Evolutionary conservation across 2,797 vertebrate species (phyloP).

Genomic region (Labeo calbasu): DNA sequence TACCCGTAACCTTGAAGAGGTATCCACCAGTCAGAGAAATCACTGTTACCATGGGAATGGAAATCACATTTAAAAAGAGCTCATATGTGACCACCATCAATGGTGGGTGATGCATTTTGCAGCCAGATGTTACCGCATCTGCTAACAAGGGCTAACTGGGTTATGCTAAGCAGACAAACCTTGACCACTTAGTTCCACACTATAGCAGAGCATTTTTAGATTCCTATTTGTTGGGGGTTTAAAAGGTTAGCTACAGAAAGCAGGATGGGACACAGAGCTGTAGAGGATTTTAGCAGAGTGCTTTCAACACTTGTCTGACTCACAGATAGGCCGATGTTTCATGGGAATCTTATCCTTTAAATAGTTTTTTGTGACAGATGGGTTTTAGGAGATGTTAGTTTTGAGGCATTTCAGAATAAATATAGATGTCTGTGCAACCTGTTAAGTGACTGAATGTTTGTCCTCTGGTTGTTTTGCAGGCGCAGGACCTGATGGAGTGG

Average conservation of each 20-base stretch:
- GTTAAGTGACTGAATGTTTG: conserved; percentile 22
- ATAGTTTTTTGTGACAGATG: not conserved
- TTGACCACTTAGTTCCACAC: not conserved
- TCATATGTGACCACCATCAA: not conserved
- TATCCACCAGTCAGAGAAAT: not conserved
- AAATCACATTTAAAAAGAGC: not conserved
- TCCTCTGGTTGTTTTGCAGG: conserved; percentile 68
- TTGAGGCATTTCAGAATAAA: conserved; percentile 13
- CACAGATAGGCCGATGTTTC: not conserved
- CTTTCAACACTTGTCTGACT: conserved; percentile 4
- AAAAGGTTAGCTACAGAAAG: not conserved
- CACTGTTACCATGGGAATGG: not conserved
- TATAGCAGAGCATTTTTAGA: not conserved
- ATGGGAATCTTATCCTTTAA: conserved; percentile 21
- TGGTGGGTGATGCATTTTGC: not conserved
- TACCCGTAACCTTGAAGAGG: not conserved
- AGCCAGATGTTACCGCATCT: not conserved
- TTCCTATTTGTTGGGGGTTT: not conserved
- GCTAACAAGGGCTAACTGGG: not conserved
- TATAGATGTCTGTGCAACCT: not conserved
- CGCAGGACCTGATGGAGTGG: conserved; percentile 83
- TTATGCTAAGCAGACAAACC: not conserved
- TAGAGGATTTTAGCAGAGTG: not conserved
- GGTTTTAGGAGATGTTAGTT: not conserved
- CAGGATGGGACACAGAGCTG: not conserved